phyloP scores from a whole-genome alignment of 2,113 vertebrate genomes.

The Myocastor coypus region DNA sequence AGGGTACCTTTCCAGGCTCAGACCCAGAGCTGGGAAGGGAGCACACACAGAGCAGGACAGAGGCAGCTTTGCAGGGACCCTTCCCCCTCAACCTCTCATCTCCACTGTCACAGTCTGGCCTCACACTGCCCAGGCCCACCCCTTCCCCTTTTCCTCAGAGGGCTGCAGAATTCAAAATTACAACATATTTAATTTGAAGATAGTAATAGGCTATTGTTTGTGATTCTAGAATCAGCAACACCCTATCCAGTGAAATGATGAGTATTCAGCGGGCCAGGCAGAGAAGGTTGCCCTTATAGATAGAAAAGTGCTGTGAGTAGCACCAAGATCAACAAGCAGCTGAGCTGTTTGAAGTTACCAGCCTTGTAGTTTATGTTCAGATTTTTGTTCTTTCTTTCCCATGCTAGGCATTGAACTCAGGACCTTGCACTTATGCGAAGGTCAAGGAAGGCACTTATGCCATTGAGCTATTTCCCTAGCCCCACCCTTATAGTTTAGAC shows the following conservation, averaged over 20 bases:
- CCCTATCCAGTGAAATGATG: neutral
- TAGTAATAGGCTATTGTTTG: slow-evolving; percentile 9
- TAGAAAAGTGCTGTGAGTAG: neutral
- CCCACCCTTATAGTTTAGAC: neutral
- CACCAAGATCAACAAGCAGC: neutral
- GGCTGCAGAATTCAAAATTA: neutral
- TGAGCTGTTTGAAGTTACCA: neutral
- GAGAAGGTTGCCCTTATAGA: neutral
- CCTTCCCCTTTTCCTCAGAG: neutral
- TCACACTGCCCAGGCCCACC: neutral
- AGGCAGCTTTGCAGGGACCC: neutral
- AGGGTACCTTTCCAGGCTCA: neutral
- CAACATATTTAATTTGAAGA: neutral
- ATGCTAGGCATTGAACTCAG: no score
- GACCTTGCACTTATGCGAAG: no score
- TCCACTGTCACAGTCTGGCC: neutral
- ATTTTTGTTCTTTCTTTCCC: no score
- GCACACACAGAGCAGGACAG: neutral
- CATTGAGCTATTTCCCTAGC: no score
- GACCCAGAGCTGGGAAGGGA: neutral
- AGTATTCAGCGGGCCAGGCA: neutral
- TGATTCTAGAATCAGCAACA: neutral
- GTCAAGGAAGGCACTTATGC: no score
- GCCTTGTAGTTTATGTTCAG: neutral
- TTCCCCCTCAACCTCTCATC: neutral